These are phyloP conservation scores for Copidosoma floridanum DNA, from an alignment of 1,140 invertebrate species.

Conservation along the genomic window DNA sequence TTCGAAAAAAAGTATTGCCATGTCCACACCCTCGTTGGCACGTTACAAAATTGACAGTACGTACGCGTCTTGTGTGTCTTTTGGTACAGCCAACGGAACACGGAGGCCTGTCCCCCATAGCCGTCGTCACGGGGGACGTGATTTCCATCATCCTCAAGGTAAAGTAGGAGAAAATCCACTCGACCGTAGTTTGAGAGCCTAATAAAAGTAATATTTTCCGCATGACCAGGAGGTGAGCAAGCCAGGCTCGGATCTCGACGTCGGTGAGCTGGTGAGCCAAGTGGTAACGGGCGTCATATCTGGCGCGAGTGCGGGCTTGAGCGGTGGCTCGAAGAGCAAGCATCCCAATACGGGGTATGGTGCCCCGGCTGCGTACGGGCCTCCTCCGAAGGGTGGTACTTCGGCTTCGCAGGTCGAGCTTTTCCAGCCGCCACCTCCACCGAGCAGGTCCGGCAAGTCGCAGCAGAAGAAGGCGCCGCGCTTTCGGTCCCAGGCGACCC, in stretches of 20 bases:
- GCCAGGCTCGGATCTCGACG: conserved; percentile 38
- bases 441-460: not conserved
- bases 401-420: not conserved
- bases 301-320: conserved; percentile 47
- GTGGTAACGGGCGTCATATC: conserved; percentile 44
- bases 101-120: conserved; percentile 40
- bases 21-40: no score
- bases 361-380: not conserved
- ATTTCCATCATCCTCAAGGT: conserved; percentile 46
- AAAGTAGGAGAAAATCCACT: no score
- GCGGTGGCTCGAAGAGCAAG: conserved; percentile 26
- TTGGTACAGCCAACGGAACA: conserved; percentile 42
- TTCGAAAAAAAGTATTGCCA: no score
- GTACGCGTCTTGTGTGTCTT: no score
- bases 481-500: not conserved
- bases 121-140: conserved; percentile 41
- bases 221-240: conserved; percentile 36
- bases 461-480: not conserved
- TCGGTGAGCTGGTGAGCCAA: conserved; percentile 42
- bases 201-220: no score
- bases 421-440: not conserved
- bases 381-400: not conserved
- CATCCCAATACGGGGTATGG: not conserved
- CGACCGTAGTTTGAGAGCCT: no score
- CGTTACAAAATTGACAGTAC: no score